Evolutionary conservation across 1,140 invertebrate species (phyloP), one percentile per base, ranked within the genome.

Genomic region (Drosophila tropicalis): DNA sequence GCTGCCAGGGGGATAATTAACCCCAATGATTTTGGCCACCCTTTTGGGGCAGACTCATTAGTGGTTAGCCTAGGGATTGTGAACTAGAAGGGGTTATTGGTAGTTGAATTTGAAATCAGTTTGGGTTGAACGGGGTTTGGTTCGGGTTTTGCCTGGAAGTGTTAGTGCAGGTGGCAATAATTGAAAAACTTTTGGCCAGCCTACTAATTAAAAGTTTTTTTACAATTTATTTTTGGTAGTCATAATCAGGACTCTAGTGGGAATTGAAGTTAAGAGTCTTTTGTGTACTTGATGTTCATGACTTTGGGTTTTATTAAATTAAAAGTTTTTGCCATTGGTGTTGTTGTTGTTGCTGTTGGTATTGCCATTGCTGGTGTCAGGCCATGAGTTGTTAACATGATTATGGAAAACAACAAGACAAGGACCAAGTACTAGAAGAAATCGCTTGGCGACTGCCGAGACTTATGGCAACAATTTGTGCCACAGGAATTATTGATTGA

Each of bases 121-220:
- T 47, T 34, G 22, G 62, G 55, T 22, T 79, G 22, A 41, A 55
- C 32, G 32, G 71, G 67, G 67, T 67, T 29, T 36, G 5, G 25
- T 29, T 40, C 15, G 62, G 40, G 9, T 17, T 47, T 47, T 47
- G 44, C 15, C 44, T 47, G 10, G 44, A 51, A 51, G 41, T 32
- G 15, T 41, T 15, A 66, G 78, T 85, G 75, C 84, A 87, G 83
- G 83, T 87, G 83, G 79, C 83, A 87, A 87, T 87, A 87, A 87
- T 87, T 87, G 83, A 87, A 87, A 87, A 87, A 87, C 83, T 87
- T 87, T 89, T 44, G 58, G 47, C 68, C 56, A 55, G 69, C 83
- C 80, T 77, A 76, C 83, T 83, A 87, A 87, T 87, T 87, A 87
- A 87, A 87, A 87, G 79, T 87, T 89, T 83, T 89, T 83, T 58